Evolutionary conservation across 1,140 invertebrate genomes (phyloP).

Genomic region (Bicyclus anynana): DNA sequence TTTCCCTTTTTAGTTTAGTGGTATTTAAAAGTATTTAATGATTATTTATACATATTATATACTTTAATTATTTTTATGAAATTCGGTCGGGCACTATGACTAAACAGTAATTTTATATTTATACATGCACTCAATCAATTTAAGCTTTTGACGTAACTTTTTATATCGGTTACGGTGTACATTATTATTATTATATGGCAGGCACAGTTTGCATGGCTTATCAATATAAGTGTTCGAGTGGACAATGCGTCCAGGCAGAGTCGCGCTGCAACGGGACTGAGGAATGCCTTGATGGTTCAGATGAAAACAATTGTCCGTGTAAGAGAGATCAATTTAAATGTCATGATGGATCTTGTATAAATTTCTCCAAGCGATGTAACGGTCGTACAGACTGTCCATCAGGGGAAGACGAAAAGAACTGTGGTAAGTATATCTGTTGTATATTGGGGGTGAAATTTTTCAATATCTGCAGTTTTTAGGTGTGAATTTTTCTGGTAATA

Average conservation of each 20-base stretch:
- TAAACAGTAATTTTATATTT: background rate
- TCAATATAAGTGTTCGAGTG: slow-evolving; percentile 76
- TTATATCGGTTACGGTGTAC: slow-evolving; percentile 52
- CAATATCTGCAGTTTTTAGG: background rate
- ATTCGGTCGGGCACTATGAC: background rate
- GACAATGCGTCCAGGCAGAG: slow-evolving; percentile 82
- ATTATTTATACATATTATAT: too few relatives aligned
- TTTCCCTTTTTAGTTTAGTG: too few relatives aligned
- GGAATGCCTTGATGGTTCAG: slow-evolving; percentile 86
- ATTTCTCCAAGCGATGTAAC: slow-evolving; percentile 72
- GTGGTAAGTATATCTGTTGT: slow-evolving; percentile 76
- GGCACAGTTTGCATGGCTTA: slow-evolving; percentile 71
- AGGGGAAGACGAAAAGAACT: slow-evolving; percentile 83
- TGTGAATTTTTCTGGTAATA: background rate
- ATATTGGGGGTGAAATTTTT: background rate
- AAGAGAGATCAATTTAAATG: slow-evolving; percentile 77
- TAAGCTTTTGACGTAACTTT: background rate
- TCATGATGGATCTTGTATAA: slow-evolving; percentile 78
- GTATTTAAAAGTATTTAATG: too few relatives aligned
- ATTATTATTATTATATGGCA: slow-evolving; percentile 58
- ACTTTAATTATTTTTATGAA: background rate
- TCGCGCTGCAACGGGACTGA: slow-evolving; percentile 85
- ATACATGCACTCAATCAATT: background rate
- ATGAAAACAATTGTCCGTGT: slow-evolving; percentile 82
- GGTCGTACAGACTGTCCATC: slow-evolving; percentile 79